Evolutionary conservation across 1,140 invertebrate genomes (phyloP).

Genomic region (Argopecten irradians): DNA sequence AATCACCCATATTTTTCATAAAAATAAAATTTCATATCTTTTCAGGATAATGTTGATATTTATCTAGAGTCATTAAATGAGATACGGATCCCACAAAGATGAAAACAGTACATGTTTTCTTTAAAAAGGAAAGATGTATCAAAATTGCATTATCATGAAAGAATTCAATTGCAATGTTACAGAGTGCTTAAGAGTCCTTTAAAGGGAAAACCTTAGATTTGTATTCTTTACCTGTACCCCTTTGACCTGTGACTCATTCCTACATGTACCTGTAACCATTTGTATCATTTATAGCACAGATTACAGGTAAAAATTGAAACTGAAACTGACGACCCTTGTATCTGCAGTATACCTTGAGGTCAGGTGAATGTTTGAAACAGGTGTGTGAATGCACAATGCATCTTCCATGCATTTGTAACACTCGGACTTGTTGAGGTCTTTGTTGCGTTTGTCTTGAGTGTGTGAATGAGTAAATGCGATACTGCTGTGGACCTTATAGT

Average conservation of each 20-base stretch:
- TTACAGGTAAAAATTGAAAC: slow-evolving; percentile 18
- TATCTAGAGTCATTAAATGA: background rate
- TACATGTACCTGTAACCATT: background rate
- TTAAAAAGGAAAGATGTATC: slow-evolving; percentile 6
- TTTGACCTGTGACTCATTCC: background rate
- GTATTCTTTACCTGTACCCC: background rate
- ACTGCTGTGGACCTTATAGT: background rate
- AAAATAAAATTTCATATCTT: background rate
- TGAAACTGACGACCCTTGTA: background rate
- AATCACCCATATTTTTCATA: background rate
- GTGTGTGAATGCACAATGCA: slow-evolving; percentile 15
- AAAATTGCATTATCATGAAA: slow-evolving; percentile 23
- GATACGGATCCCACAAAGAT: background rate
- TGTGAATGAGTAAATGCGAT: background rate
- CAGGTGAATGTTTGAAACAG: background rate
- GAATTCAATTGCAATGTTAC: background rate
- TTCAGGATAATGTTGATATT: background rate
- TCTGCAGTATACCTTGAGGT: background rate
- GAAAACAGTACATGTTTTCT: slow-evolving; percentile 15
- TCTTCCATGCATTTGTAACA: slow-evolving; percentile 15
- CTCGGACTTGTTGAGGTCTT: slow-evolving; percentile 14
- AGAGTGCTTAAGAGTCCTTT: background rate
- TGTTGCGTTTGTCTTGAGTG: slow-evolving; percentile 8
- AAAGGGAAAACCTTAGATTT: background rate
- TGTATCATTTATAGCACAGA: background rate